Evolutionary conservation across 1,140 invertebrate species (phyloP).

Genomic region (Trichomalopsis sarcophagae): DNA sequence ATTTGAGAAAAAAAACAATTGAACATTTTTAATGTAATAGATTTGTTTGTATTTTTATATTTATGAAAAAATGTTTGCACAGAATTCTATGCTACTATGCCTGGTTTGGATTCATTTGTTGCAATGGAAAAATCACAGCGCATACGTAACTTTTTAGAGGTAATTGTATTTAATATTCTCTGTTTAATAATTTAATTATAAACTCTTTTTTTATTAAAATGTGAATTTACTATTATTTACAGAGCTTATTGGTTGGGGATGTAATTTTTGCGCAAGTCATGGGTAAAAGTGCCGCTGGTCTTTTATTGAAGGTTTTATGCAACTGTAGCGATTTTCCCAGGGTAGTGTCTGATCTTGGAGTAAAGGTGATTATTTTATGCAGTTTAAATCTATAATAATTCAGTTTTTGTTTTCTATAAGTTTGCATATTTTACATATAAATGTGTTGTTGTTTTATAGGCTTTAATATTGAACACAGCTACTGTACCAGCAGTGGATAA

Average conservation of each 20-base stretch:
- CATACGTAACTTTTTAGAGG: slow-evolving; percentile 87
- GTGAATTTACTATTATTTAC: slow-evolving; percentile 59
- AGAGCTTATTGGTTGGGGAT: slow-evolving; percentile 89
- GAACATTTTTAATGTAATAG: neutral
- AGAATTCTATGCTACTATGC: slow-evolving; percentile 89
- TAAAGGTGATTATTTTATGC: slow-evolving; percentile 78
- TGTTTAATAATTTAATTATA: neutral
- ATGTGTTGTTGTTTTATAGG: slow-evolving; percentile 60
- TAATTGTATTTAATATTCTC: slow-evolving; percentile 67
- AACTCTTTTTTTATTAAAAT: neutral
- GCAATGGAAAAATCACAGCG: slow-evolving; percentile 82
- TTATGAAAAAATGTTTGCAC: slow-evolving; percentile 20
- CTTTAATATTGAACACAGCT: slow-evolving; percentile 73
- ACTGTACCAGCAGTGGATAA: slow-evolving; percentile 86
- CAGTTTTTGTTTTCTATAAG: slow-evolving; percentile 7
- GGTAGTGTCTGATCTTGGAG: slow-evolving; percentile 88
- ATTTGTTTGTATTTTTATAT: slow-evolving; percentile 18
- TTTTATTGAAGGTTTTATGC: slow-evolving; percentile 89
- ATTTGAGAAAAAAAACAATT: neutral
- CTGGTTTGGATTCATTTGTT: slow-evolving; percentile 89
- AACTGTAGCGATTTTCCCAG: slow-evolving; percentile 84
- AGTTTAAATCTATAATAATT: slow-evolving; percentile 18
- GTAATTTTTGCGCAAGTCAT: slow-evolving; percentile 88
- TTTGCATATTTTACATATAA: neutral
- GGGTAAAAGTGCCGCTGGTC: slow-evolving; percentile 81